Evolutionary conservation across 2,797 vertebrate species (phyloP).

Genomic region (Paedocypris micromegethes): DNA sequence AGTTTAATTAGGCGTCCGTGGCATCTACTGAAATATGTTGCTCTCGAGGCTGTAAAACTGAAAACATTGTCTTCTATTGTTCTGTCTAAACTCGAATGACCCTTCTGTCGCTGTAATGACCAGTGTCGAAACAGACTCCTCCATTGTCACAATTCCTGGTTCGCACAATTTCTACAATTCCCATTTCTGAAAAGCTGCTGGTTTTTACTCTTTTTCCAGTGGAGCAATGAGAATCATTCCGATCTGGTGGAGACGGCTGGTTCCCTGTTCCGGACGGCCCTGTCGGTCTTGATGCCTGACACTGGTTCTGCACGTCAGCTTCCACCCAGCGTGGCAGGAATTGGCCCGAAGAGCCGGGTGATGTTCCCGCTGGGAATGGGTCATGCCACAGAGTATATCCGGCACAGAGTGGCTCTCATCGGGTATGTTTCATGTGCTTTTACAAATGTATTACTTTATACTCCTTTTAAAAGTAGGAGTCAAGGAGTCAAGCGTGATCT

Average conservation of each 20-base stretch:
- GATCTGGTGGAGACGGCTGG: slow-evolving; percentile 84
- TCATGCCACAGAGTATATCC: slow-evolving; percentile 87
- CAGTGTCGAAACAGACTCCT: not conserved
- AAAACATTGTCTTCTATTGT: not conserved
- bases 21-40: slow-evolving; percentile 16
- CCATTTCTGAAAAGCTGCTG: not conserved
- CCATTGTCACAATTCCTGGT: not conserved
- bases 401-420: slow-evolving; percentile 85
- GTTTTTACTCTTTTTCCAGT: slow-evolving; percentile 62
- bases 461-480: too few relatives aligned
- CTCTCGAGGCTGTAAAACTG: not conserved
- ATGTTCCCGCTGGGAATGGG: slow-evolving; percentile 89
- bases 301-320: slow-evolving; percentile 84
- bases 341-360: slow-evolving; percentile 80
- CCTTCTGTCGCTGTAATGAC: slow-evolving; percentile 19
- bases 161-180: slow-evolving; percentile 20
- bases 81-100: too few relatives aligned
- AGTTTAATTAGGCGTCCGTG: slow-evolving; percentile 67
- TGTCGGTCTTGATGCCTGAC: slow-evolving; percentile 80
- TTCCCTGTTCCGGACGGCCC: slow-evolving; percentile 72
- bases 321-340: slow-evolving; percentile 84
- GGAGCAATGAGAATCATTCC: slow-evolving; percentile 89
- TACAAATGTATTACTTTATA: too few relatives aligned
- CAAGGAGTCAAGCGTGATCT: too few relatives aligned
- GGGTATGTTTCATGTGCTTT: slow-evolving; percentile 71